Base-by-base conservation (phyloP, 1,140 invertebrate species). In the Danaus melanippus region DNA sequence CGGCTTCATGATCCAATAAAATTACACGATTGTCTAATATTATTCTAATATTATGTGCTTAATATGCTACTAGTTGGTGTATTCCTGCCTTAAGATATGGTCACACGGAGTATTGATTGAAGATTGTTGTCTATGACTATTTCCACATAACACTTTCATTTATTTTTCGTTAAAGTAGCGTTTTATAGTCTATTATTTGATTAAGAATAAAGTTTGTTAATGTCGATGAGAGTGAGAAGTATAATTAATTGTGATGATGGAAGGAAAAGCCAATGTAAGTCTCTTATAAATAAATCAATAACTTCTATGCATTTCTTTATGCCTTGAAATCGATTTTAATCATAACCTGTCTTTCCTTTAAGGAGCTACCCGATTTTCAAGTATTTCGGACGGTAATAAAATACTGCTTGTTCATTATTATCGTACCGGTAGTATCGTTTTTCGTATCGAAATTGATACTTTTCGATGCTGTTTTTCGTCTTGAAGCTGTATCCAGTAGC, bases 401-500 rank as follows among this genome's bases (percentile, higher is more conserved):
- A 71, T 92, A 92, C 72, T 91, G 88, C 73, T 81, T 90, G 21
- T 85, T 91, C 44, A 91, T 92, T 47, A 89, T 92, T 52, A 87
- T 90, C 50, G 86, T 90, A 40, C 91, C 91, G 8, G 89, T 92
- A 46, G 54, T 88, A 43, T 89, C 90, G 2, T 92, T 92, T 68
- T 92, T 92, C 62, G 58, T 79, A 0, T 79, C 87, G 0, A 92
- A 92, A 71, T 83, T 83, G 55, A 63, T 90, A 39, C 51, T 92
- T 55, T 88, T 91, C 68, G 90, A 92, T 86, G 87, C 87, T 67
- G 70, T 89, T 49, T 77, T 89, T 15, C 62, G 70, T 40, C 69
- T 93, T 50, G 88, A 89, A 47, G 87, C 89, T 41, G 78, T 93
- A 42, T 82, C 89, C 10, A 92, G 91, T 58, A 94, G 93, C 79